A percentile compares a stretch with the other conserved stretches of the same genome.
Conservation (phyloP, 2,797 vertebrate genomes). For the Acanthurus tractus region DNA sequence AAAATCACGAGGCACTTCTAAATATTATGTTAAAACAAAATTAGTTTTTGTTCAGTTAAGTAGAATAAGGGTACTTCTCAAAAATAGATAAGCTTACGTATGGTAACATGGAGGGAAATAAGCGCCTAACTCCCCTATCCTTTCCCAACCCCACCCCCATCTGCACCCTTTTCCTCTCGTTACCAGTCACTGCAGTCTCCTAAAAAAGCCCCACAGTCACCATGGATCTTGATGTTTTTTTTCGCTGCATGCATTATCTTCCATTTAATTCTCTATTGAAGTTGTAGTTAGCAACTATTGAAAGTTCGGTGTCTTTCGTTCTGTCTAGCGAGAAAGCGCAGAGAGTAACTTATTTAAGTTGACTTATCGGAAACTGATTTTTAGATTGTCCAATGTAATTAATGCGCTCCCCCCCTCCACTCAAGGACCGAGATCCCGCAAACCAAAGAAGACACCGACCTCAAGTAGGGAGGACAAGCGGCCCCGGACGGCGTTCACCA, state of each 20-base stretch:
- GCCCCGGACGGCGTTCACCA: slow-evolving; percentile 92
- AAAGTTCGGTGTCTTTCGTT: too few relatives aligned
- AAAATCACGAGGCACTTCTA: not conserved
- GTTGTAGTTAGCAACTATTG: too few relatives aligned
- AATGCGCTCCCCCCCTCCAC: not conserved
- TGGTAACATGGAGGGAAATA: slow-evolving; percentile 75
- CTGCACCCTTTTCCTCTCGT: slow-evolving; percentile 30
- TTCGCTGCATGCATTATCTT: not conserved
- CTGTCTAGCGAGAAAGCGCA: too few relatives aligned
- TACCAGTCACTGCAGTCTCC: not conserved
- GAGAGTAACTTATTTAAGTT: too few relatives aligned
- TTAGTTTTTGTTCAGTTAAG: not conserved
- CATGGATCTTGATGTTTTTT: not conserved
- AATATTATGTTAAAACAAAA: not conserved
- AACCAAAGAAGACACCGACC: slow-evolving; percentile 90
- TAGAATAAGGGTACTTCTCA: slow-evolving; percentile 7
- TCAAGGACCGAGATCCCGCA: slow-evolving; percentile 93
- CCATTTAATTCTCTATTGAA: too few relatives aligned
- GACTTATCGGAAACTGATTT: too few relatives aligned
- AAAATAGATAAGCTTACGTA: slow-evolving; percentile 45
- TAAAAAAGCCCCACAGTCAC: slow-evolving; percentile 4
- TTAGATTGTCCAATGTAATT: not conserved
- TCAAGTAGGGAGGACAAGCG: slow-evolving; percentile 91
- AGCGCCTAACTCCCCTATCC: slow-evolving; percentile 66
- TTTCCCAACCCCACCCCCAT: slow-evolving; percentile 69